These are phyloP conservation scores for Crambe crambe DNA, from an alignment of 37 sponge, comb jelly and placozoan species.

Conservation along the genomic window DNA sequence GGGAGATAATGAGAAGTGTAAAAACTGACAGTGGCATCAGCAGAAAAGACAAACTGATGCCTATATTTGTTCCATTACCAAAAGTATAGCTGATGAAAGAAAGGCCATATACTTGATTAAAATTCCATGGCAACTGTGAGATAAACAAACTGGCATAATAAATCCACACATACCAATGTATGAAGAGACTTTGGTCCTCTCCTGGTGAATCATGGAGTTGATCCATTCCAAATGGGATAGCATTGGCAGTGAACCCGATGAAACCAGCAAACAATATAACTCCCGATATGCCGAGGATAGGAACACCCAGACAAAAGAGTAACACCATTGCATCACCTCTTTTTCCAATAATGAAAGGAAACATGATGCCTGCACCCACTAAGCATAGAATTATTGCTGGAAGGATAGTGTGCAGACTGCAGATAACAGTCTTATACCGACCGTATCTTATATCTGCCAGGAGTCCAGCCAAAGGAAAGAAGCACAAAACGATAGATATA, in stretches of 20 bases:
- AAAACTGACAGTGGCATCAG: background rate
- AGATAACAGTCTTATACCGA: background rate
- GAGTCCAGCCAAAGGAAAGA: slow-evolving; percentile 7
- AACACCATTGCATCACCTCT: no score
- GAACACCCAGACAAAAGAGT: no score
- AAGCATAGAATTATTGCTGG: background rate
- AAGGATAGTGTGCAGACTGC: background rate
- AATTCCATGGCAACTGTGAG: background rate
- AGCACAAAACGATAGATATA: no score
- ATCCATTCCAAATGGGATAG: background rate
- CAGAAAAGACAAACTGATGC: no score
- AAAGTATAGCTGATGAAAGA: background rate
- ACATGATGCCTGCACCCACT: background rate
- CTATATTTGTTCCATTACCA: no score
- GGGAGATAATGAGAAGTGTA: background rate
- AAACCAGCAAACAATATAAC: no score
- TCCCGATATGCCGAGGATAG: no score
- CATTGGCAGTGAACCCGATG: no score
- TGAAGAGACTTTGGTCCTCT: no score
- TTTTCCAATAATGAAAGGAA: no score
- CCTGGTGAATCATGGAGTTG: slow-evolving; percentile 8
- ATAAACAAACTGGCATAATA: background rate
- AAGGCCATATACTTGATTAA: no score
- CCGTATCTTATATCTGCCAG: background rate
- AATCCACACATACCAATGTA: background rate